Conservation (phyloP, 2,797 vertebrate species). For the Balearica regulorum region DNA sequence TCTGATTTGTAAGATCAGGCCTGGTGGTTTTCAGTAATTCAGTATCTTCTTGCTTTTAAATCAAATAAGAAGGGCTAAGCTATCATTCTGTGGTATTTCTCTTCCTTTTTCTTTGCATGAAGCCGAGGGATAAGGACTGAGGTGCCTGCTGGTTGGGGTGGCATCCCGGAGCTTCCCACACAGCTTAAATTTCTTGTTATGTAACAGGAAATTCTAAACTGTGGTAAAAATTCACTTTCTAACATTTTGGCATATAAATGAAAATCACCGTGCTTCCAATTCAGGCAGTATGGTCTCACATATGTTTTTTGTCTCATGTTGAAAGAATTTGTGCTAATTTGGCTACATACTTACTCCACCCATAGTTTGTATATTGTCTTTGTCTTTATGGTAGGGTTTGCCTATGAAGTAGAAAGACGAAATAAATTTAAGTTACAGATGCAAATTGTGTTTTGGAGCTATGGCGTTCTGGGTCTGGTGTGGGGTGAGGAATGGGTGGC, state of each 20-base stretch:
- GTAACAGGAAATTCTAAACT: constrained; percentile 11
- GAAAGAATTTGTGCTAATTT: constrained; percentile 28
- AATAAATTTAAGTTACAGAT: background rate
- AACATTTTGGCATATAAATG: background rate
- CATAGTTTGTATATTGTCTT: background rate
- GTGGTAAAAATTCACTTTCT: constrained; percentile 16
- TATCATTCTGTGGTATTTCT: background rate
- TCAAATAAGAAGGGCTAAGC: background rate
- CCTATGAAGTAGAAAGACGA: background rate
- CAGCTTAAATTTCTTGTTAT: background rate
- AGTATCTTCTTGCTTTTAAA: background rate
- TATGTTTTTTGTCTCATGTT: constrained; percentile 19
- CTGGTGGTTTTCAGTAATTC: background rate
- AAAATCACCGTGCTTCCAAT: background rate
- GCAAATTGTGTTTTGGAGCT: background rate
- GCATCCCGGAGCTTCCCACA: background rate
- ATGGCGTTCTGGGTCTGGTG: background rate
- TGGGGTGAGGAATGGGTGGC: background rate
- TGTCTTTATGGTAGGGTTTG: background rate
- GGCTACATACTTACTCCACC: background rate
- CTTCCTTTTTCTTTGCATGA: background rate
- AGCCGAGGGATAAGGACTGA: background rate
- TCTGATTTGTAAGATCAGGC: background rate
- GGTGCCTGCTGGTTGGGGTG: background rate
- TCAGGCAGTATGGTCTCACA: constrained; percentile 23